Conservation (phyloP, 2,113 vertebrate genomes). For the Todiramphus saurophagus region DNA sequence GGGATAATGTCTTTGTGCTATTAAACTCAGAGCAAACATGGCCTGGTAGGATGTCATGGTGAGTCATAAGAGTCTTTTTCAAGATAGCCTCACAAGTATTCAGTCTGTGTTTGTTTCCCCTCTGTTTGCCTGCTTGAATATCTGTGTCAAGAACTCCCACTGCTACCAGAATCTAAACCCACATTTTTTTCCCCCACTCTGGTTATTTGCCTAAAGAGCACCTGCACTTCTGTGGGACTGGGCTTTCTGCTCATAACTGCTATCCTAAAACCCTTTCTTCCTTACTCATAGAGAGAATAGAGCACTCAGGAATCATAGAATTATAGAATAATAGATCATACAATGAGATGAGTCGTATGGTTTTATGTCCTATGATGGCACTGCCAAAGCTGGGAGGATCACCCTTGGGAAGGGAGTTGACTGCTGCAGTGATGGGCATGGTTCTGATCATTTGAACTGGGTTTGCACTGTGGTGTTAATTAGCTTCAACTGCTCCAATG, state of each 20-base stretch:
- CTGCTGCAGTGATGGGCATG: background rate
- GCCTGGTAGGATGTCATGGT: background rate
- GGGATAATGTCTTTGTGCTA: background rate
- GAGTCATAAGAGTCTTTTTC: background rate
- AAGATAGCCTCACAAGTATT: background rate
- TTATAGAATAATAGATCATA: too few species aligned
- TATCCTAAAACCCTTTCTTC: background rate
- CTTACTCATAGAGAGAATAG: background rate
- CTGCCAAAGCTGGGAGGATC: background rate
- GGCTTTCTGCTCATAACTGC: background rate
- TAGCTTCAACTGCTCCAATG: background rate
- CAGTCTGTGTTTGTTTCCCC: background rate
- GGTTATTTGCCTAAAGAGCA: background rate
- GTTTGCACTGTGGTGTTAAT: background rate
- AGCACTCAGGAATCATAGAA: background rate
- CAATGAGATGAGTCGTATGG: background rate
- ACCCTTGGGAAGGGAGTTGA: background rate
- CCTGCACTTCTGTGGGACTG: background rate
- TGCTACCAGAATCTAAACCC: background rate
- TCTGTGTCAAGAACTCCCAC: background rate
- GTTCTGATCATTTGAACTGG: background rate
- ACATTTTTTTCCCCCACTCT: background rate
- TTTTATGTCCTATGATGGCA: background rate
- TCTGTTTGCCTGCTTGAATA: background rate
- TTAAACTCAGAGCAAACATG: background rate